Evolutionary conservation across 2,113 vertebrate genomes (phyloP).

Genomic region (Alectura lathami): DNA sequence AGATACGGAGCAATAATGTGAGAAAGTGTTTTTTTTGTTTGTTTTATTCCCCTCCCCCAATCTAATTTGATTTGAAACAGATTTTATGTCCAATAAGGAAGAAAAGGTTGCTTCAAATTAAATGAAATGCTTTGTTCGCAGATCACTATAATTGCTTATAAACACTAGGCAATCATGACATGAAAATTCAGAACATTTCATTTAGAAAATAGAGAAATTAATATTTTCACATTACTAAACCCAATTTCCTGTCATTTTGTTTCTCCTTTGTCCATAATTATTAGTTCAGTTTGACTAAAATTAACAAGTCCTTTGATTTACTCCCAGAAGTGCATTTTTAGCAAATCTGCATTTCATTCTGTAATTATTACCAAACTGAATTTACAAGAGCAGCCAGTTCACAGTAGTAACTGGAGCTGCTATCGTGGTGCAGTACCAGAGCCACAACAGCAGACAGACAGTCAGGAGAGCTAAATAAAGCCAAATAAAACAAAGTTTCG

Average conservation of each 20-base stretch:
- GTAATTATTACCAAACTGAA: not conserved
- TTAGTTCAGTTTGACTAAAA: not conserved
- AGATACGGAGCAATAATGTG: not conserved
- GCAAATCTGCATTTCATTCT: not conserved
- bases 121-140: not conserved
- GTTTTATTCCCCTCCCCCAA: too few species aligned
- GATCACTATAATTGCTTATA: not conserved
- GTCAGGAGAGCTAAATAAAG: not conserved
- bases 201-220: not conserved
- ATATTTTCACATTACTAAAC: not conserved
- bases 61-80: not conserved
- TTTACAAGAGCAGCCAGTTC: not conserved
- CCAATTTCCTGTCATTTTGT: rapidly evolving
- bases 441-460: not conserved
- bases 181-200: not conserved
- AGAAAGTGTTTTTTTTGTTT: not conserved
- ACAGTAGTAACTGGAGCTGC: not conserved
- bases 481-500: not conserved
- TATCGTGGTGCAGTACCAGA: not conserved
- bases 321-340: not conserved
- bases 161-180: not conserved
- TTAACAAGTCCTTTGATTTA: not conserved
- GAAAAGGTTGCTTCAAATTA: not conserved
- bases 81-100: not conserved
- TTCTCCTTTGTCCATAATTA: not conserved